Evolutionary conservation across 1,140 invertebrate genomes (phyloP).

Genomic region (Laodelphax striatellus): DNA sequence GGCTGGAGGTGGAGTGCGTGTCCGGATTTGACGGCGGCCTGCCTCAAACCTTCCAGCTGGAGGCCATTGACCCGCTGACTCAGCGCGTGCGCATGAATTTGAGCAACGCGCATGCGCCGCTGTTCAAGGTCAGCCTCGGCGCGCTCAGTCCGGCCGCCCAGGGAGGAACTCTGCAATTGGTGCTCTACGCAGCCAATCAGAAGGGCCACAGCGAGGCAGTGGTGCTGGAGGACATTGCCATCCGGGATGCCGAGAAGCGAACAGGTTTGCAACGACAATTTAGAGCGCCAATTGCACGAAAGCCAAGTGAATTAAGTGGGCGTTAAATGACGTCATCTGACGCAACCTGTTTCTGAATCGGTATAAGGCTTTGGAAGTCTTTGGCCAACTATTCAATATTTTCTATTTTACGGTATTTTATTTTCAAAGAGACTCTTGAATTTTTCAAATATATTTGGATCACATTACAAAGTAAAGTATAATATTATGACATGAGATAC

Average conservation of each 20-base stretch:
- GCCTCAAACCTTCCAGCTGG: slow-evolving; percentile 66
- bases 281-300: too few relatives aligned
- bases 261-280: slow-evolving; percentile 52
- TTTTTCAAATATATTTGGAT: too few relatives aligned
- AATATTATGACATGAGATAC: too few relatives aligned
- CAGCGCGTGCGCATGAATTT: slow-evolving; percentile 53
- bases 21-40: slow-evolving; percentile 73
- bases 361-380: too few relatives aligned
- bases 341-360: too few relatives aligned
- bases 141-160: slow-evolving; percentile 42
- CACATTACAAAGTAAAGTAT: too few relatives aligned
- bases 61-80: slow-evolving; percentile 61
- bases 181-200: slow-evolving; percentile 74
- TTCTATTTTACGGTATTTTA: too few relatives aligned
- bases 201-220: slow-evolving; percentile 74
- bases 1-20: slow-evolving; percentile 57
- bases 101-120: slow-evolving; percentile 41
- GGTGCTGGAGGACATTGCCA: slow-evolving; percentile 70
- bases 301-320: too few relatives aligned
- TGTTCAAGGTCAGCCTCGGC: slow-evolving; percentile 54
- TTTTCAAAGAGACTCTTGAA: too few relatives aligned
- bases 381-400: too few relatives aligned
- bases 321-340: too few relatives aligned
- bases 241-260: slow-evolving; percentile 75
- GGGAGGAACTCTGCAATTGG: slow-evolving; percentile 52